These are phyloP conservation scores for Phalacrocorax pelagicus DNA, from an alignment of 2,113 vertebrate species.

Conservation along the genomic window DNA sequence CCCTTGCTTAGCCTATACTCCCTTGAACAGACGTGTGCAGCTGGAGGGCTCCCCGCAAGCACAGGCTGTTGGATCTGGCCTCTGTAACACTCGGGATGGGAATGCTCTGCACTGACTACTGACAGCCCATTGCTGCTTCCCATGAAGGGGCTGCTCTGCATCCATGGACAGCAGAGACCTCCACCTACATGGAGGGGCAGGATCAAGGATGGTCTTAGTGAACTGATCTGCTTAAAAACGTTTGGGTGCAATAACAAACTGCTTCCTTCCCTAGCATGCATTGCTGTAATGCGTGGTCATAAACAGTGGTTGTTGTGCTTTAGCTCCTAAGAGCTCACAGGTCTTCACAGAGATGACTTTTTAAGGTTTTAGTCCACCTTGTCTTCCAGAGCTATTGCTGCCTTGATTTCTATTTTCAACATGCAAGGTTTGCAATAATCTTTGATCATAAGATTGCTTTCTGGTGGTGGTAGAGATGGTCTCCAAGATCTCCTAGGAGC, in stretches of 20 bases:
- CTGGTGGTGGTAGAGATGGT: neutral
- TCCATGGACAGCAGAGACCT: neutral
- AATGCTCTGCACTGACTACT: neutral
- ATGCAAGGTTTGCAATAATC: neutral
- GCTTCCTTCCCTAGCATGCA: fast-evolving
- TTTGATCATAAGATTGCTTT: neutral
- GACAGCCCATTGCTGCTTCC: neutral
- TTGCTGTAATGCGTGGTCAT: neutral
- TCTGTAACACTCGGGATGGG: neutral
- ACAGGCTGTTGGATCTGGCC: neutral
- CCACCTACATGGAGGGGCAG: neutral
- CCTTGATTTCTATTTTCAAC: neutral
- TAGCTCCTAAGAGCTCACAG: neutral
- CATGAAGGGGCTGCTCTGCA: neutral
- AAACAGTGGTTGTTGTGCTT: neutral
- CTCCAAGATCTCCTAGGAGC: neutral
- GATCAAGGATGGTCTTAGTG: neutral
- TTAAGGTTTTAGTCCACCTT: neutral
- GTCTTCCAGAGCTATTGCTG: neutral
- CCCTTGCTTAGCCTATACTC: neutral
- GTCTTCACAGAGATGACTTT: neutral
- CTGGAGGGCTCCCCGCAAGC: neutral
- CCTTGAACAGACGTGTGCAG: neutral
- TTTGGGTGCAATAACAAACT: neutral
- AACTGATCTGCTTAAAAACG: neutral